phyloP scores from a whole-genome alignment of 2,113 vertebrate species.

The Podarcis raffonei region DNA sequence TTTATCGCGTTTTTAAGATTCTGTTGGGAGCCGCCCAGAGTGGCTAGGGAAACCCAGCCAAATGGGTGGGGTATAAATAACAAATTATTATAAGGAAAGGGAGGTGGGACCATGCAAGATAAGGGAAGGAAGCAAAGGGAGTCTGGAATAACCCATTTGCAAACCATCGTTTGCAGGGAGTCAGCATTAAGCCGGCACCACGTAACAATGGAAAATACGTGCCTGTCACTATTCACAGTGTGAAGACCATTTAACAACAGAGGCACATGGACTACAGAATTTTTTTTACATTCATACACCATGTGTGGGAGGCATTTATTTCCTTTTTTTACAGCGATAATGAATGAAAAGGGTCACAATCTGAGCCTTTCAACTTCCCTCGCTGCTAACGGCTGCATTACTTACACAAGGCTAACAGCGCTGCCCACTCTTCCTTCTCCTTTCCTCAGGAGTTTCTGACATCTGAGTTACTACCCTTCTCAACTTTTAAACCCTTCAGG shows the following conservation, averaged over 20 bases:
- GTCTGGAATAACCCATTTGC: not conserved
- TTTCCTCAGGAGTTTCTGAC: constrained; percentile 25
- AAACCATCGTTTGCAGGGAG: not conserved
- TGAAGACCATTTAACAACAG: not conserved
- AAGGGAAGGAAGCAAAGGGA: no score
- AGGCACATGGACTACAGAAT: not conserved
- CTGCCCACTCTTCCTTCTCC: constrained; percentile 61
- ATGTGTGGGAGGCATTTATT: constrained; percentile 18
- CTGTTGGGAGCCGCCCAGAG: no score
- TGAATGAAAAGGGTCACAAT: constrained; percentile 40
- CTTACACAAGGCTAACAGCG: constrained; percentile 32
- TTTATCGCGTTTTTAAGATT: no score
- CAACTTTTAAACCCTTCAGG: constrained; percentile 49
- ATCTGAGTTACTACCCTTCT: constrained; percentile 51
- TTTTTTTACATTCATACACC: not conserved
- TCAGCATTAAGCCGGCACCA: not conserved
- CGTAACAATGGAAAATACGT: not conserved
- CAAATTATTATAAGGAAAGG: no score
- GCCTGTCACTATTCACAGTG: not conserved
- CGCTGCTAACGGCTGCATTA: not conserved
- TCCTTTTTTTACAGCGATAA: constrained; percentile 20
- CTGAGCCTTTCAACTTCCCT: constrained; percentile 34
- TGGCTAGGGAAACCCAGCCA: no score
- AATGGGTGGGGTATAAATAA: no score
- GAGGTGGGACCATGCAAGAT: no score